A percentile compares a stretch with the other conserved stretches of the same genome.
phyloP scores from a whole-genome alignment of 2,113 vertebrate species.

The Sinocyclocheilus maitianheensis region DNA sequence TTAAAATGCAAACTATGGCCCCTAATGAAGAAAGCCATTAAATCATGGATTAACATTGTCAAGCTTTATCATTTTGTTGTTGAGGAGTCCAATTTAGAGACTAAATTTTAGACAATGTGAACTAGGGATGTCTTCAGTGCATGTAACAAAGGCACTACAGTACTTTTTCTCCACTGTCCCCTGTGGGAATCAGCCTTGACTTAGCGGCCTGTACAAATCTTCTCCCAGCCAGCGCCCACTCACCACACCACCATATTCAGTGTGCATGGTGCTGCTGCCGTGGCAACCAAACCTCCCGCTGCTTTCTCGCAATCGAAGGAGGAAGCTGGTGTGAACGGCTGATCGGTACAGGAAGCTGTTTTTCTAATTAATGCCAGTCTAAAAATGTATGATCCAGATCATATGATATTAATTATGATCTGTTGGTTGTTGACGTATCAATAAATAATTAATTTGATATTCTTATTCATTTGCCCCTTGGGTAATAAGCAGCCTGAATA shows the following conservation, averaged over 20 bases:
- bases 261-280: conserved; percentile 20
- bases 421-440: conserved; percentile 36
- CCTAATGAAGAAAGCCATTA: not conserved
- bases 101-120: not conserved
- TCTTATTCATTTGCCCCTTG: conserved; percentile 29
- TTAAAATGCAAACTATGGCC: not conserved
- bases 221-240: conserved; percentile 27
- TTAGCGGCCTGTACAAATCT: not conserved
- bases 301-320: conserved; percentile 5
- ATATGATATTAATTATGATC: conserved; percentile 1
- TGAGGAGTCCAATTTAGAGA: not conserved
- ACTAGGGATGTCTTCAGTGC: not conserved
- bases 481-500: conserved; percentile 37
- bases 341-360: conserved; percentile 12
- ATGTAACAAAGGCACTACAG: not conserved
- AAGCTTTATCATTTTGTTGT: not conserved
- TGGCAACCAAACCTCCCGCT: conserved; percentile 35
- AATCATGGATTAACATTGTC: not conserved
- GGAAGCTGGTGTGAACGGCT: not conserved
- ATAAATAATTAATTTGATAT: conserved; percentile 35
- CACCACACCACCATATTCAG: conserved; percentile 11
- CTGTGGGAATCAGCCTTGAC: not conserved
- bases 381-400: not conserved
- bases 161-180: not conserved
- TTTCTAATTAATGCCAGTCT: conserved; percentile 7